Conservation (phyloP, 2,797 vertebrate genomes). For the Merluccius polli region DNA sequence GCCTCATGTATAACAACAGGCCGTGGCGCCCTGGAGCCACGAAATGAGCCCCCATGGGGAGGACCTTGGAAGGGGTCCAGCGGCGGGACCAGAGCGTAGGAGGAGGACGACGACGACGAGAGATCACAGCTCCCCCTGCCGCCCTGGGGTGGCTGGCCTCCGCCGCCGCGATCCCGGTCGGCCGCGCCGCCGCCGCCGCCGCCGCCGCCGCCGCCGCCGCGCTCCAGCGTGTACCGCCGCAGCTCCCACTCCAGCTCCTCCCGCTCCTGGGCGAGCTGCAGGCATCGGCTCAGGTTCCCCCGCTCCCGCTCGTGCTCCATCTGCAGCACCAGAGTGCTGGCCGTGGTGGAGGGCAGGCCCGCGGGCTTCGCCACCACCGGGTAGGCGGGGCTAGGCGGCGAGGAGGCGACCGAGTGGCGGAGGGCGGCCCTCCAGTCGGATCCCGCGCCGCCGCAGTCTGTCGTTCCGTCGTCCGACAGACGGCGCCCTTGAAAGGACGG, state of each 20-base stretch:
- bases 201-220: constrained; percentile 25
- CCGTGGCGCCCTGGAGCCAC: not conserved
- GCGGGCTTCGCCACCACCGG: constrained; percentile 55
- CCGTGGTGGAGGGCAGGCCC: constrained; percentile 46
- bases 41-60: constrained; percentile 25
- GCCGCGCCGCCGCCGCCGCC: constrained; percentile 42
- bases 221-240: constrained; percentile 54
- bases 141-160: constrained; percentile 41
- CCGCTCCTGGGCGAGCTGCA: constrained; percentile 72
- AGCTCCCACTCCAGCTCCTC: constrained; percentile 73
- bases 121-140: constrained; percentile 33
- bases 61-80: constrained; percentile 8
- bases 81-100: not conserved
- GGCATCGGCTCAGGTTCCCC: constrained; percentile 73
- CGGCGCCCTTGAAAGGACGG: constrained; percentile 22
- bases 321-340: constrained; percentile 73
- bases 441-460: not conserved
- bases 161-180: no score
- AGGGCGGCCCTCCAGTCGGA: constrained; percentile 55
- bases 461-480: constrained; percentile 25
- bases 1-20: not conserved
- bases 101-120: constrained; percentile 42
- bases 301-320: constrained; percentile 78
- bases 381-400: constrained; percentile 34
- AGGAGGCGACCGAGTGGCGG: constrained; percentile 34